Conservation (phyloP, 2,888 invertebrate genomes). For the Cephus runcator region DNA sequence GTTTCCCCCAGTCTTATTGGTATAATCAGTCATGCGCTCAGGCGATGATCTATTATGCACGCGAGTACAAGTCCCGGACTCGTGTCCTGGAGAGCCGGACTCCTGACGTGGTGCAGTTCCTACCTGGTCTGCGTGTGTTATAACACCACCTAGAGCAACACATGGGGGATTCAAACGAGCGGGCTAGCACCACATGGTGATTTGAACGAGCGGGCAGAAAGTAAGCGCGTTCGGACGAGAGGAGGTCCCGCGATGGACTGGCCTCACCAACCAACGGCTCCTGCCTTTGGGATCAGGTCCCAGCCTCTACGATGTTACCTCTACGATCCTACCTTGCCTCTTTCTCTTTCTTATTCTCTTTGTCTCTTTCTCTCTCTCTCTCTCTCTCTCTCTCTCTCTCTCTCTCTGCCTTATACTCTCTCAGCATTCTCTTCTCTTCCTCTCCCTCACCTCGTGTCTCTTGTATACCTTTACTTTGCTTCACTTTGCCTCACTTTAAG, state of each 20-base stretch:
- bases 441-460: slow-evolving; percentile 9
- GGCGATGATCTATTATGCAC: neutral
- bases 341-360: slow-evolving; percentile 43
- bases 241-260: slow-evolving; percentile 65
- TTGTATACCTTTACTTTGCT: slow-evolving; percentile 17
- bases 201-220: slow-evolving; percentile 55
- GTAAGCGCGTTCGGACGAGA: slow-evolving; percentile 61
- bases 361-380: slow-evolving; percentile 31
- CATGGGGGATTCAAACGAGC: slow-evolving; percentile 29
- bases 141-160: neutral
- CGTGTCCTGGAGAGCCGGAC: neutral
- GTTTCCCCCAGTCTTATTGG: neutral
- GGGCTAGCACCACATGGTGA: slow-evolving; percentile 43
- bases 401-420: slow-evolving; percentile 19
- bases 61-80: neutral
- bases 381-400: slow-evolving; percentile 15
- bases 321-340: slow-evolving; percentile 55
- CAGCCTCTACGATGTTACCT: slow-evolving; percentile 59
- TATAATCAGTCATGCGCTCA: neutral
- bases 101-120: neutral
- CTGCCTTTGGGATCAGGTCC: slow-evolving; percentile 64
- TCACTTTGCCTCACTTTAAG: slow-evolving; percentile 39
- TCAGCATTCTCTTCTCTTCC: slow-evolving; percentile 1
- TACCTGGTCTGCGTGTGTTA: neutral
- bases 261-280: slow-evolving; percentile 54